Evolutionary conservation across 2,113 vertebrate species (phyloP).

Genomic region (Xenopus borealis): DNA sequence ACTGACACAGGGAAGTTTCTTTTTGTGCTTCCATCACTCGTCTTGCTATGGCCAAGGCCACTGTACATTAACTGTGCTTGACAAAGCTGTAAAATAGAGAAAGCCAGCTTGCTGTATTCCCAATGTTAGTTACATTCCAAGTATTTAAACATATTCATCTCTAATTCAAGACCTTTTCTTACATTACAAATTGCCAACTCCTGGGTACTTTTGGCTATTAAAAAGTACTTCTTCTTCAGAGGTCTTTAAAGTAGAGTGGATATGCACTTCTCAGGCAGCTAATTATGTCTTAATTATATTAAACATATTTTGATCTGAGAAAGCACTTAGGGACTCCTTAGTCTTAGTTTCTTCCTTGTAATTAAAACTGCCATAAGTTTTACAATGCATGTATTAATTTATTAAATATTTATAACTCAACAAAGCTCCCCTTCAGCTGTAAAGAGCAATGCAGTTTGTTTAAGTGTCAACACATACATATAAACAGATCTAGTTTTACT

Average conservation of each 20-base stretch:
- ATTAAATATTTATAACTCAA: conserved; percentile 9
- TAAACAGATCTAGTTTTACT: no score
- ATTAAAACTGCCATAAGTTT: conserved; percentile 36
- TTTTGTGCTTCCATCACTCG: no score
- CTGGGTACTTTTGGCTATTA: conserved; percentile 28
- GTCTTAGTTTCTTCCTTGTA: conserved; percentile 22
- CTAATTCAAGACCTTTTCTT: background rate
- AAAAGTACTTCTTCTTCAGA: conserved; percentile 33
- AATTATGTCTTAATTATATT: conserved; percentile 46
- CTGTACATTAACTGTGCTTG: no score
- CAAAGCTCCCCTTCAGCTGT: conserved; percentile 12
- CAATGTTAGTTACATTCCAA: background rate
- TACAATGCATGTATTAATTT: conserved; percentile 20
- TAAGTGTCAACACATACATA: no score
- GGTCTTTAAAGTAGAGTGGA: conserved; percentile 26
- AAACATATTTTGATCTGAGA: conserved; percentile 44
- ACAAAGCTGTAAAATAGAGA: no score
- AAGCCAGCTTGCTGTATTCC: background rate
- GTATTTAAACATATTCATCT: background rate
- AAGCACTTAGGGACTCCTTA: conserved; percentile 42
- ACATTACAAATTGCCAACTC: conserved; percentile 15
- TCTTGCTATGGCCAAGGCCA: no score
- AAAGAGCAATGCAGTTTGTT: conserved; percentile 3
- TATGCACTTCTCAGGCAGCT: conserved; percentile 38
- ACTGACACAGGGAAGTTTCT: no score